A percentile compares a stretch with the other conserved stretches of the same genome.
Conservation (phyloP, 2,888 invertebrate genomes). For the Horisme vitalbata region DNA sequence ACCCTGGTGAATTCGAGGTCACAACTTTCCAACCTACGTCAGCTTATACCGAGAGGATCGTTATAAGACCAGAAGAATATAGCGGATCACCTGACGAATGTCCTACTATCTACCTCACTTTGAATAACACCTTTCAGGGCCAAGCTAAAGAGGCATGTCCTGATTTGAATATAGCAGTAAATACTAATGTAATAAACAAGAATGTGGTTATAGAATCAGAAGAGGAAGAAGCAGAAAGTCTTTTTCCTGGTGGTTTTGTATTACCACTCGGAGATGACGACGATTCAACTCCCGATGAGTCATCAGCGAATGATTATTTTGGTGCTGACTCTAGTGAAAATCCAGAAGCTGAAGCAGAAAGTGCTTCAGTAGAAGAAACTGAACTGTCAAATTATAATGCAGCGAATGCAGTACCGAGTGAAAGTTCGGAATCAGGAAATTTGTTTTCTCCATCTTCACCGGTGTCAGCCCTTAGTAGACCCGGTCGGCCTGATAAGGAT, state of each 20-base stretch:
- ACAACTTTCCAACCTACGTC: slow-evolving; percentile 68
- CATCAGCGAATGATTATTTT: slow-evolving; percentile 54
- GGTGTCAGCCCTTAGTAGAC: slow-evolving; percentile 52
- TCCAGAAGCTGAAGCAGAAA: slow-evolving; percentile 55
- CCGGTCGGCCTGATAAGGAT: slow-evolving; percentile 55
- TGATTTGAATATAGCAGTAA: slow-evolving; percentile 87
- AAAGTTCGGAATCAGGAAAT: slow-evolving; percentile 50
- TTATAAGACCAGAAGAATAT: slow-evolving; percentile 76
- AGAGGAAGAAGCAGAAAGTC: slow-evolving; percentile 56
- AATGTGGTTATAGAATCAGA: slow-evolving; percentile 75
- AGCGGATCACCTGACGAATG: slow-evolving; percentile 73
- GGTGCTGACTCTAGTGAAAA: slow-evolving; percentile 56
- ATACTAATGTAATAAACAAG: slow-evolving; percentile 86
- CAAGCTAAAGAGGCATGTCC: slow-evolving; percentile 86
- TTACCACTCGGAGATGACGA: slow-evolving; percentile 52
- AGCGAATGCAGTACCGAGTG: slow-evolving; percentile 48
- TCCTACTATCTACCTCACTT: slow-evolving; percentile 82
- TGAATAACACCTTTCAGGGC: slow-evolving; percentile 77
- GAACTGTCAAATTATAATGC: slow-evolving; percentile 66
- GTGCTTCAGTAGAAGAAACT: slow-evolving; percentile 62
- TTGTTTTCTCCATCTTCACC: slow-evolving; percentile 53
- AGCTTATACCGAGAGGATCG: slow-evolving; percentile 70
- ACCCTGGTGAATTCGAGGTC: slow-evolving; percentile 62
- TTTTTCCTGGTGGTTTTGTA: slow-evolving; percentile 63
- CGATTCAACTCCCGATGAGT: slow-evolving; percentile 59